Conservation (phyloP, 2,888 invertebrate species). For the Cylindroiulus punctatus region DNA sequence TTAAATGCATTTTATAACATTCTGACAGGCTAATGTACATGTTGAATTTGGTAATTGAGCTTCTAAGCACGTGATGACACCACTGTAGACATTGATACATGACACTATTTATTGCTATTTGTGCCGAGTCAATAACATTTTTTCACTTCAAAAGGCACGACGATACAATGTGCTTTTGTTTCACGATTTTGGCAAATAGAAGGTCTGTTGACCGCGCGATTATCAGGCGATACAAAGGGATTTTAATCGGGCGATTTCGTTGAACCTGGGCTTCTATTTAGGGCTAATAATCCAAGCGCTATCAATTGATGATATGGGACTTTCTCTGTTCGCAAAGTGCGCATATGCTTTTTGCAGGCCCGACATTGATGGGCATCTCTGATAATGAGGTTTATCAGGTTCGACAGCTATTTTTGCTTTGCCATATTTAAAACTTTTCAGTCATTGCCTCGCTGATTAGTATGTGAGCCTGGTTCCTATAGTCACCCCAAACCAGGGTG, state of each 20-base stretch:
- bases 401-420: neutral
- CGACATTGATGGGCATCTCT: neutral
- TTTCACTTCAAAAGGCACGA: neutral
- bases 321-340: neutral
- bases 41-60: too few relatives aligned
- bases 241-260: neutral
- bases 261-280: neutral
- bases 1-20: too few relatives aligned
- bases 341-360: neutral
- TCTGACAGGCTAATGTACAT: too few relatives aligned
- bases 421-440: neutral
- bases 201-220: neutral
- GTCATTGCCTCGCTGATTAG: neutral
- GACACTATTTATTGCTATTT: neutral
- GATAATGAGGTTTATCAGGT: neutral
- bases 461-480: neutral
- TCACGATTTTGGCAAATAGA: slow-evolving; percentile 27
- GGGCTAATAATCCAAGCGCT: neutral
- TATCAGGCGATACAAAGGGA: neutral
- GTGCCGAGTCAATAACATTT: neutral
- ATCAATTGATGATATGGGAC: neutral
- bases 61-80: neutral
- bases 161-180: neutral
- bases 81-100: neutral
- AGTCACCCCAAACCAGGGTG: neutral